Evolutionary conservation across 2,888 invertebrate species (phyloP), one percentile per base, ranked within the genome.

Genomic region (Asteroscopus sphinx): DNA sequence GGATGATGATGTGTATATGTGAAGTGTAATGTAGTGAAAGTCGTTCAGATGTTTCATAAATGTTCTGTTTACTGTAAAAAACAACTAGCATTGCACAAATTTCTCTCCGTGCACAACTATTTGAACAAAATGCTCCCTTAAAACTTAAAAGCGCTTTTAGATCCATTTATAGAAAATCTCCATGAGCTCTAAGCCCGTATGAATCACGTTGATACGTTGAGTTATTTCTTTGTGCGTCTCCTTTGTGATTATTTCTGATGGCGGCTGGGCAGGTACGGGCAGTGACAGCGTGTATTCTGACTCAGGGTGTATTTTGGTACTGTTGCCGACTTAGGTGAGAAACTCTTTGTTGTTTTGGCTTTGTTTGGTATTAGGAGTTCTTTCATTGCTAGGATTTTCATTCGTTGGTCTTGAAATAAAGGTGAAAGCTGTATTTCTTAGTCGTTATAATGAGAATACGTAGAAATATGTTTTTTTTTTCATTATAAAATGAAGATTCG

Each of bases 201-300:
- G 83, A 81, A 67, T 82, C 82, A 83, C 59, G 33, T 33, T 61
- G 68, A 73, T 74, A 71, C 59, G 49, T 71, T 68, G 73, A 84
- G 73, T 79, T 82, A 82, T 79, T 82, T 85, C 86, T 87, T 87
- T 87, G 86, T 83, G 71, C 60, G 9, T 65, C 63, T 78, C 79
- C 87, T 87, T 87, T 87, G 88, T 87, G 85, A 81, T 83, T 85
- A 86, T 88, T 87, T 84, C 80, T 80, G 85, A 82, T 79, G 77
- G 73, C 69, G 74, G 72, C 77, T 78, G 69, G 76, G 72, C 77
- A 80, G 79, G 83, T 81, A 80, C 68, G 49, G 41, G 28, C 42
- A 58, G 58, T 51, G 60, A 68, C 69, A 61, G 54, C 16, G 54
- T n/a, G n/a, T n/a, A n/a, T n/a, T n/a, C 56, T 84, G 85, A 84